phyloP scores from a whole-genome alignment of 2,888 invertebrate species.

The Thera obeliscata region DNA sequence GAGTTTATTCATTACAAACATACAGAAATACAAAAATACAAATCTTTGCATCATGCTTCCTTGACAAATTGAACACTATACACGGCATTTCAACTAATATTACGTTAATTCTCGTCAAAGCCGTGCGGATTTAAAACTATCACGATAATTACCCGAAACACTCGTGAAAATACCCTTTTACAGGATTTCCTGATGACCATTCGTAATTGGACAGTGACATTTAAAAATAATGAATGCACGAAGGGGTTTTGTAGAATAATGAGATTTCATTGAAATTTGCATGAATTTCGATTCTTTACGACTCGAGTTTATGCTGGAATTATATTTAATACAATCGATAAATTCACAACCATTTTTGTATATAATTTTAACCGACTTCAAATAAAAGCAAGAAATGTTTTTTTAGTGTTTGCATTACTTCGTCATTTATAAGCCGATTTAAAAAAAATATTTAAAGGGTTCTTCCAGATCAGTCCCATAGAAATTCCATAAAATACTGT shows the following conservation, averaged over 20 bases:
- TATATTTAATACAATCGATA: not conserved
- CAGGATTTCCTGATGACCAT: slow-evolving; percentile 24
- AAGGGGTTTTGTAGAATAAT: slow-evolving; percentile 14
- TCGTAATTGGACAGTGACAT: slow-evolving; percentile 33
- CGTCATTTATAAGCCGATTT: too few relatives aligned
- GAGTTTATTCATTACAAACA: too few relatives aligned
- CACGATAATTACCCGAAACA: slow-evolving; percentile 28
- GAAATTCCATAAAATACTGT: too few relatives aligned
- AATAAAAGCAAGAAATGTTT: not conserved
- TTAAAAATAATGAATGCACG: slow-evolving; percentile 27
- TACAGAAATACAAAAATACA: too few relatives aligned
- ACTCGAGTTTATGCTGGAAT: not conserved
- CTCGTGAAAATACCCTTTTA: slow-evolving; percentile 25
- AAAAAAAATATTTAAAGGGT: too few relatives aligned
- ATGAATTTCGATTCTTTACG: not conserved
- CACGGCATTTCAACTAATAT: slow-evolving; percentile 16
- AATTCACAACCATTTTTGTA: too few relatives aligned
- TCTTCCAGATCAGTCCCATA: too few relatives aligned
- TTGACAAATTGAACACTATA: slow-evolving; percentile 5
- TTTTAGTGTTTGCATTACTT: not conserved
- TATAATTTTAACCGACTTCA: too few relatives aligned
- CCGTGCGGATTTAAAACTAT: slow-evolving; percentile 27
- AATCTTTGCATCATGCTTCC: not conserved
- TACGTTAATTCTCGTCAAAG: slow-evolving; percentile 22
- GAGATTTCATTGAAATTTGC: slow-evolving; percentile 9